These are phyloP conservation scores for Fistularia commersonii DNA, from an alignment of 2,797 vertebrate species.

Conservation along the genomic window DNA sequence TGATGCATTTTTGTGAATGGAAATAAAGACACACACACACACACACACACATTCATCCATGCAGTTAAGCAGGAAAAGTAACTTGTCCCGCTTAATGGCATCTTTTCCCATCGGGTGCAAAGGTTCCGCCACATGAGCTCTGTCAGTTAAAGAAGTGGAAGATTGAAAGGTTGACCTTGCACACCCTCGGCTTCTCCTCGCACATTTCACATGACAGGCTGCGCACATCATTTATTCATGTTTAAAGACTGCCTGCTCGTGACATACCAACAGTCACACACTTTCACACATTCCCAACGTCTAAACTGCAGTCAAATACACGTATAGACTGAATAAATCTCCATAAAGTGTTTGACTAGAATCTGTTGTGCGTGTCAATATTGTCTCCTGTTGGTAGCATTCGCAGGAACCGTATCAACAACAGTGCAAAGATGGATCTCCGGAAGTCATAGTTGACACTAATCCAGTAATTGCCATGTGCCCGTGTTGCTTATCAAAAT, in stretches of 20 bases:
- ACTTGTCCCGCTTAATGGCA: slow-evolving; percentile 4
- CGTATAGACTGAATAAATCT: slow-evolving; percentile 54
- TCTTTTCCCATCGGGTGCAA: slow-evolving; percentile 1
- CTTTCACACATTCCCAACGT: slow-evolving; percentile 8
- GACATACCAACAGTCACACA: slow-evolving; percentile 22
- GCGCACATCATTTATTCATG: slow-evolving; percentile 60
- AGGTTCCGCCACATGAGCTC: slow-evolving; percentile 18
- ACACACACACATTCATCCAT: background rate
- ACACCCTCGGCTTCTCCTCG: slow-evolving; percentile 32
- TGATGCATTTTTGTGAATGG: background rate
- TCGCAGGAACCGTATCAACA: slow-evolving; percentile 44
- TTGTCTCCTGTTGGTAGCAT: slow-evolving; percentile 30
- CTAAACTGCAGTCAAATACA: slow-evolving; percentile 29
- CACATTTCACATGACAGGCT: slow-evolving; percentile 47
- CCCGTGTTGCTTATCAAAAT: slow-evolving; percentile 55
- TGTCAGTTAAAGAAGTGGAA: slow-evolving; percentile 30
- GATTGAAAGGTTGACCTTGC: slow-evolving; percentile 53
- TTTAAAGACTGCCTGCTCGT: slow-evolving; percentile 40
- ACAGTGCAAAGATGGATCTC: slow-evolving; percentile 30
- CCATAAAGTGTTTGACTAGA: slow-evolving; percentile 50
- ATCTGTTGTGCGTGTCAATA: slow-evolving; percentile 36
- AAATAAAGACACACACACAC: background rate
- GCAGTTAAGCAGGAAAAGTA: background rate
- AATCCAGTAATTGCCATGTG: slow-evolving; percentile 59
- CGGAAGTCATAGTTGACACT: slow-evolving; percentile 44